Evolutionary conservation across 2,113 vertebrate genomes (phyloP).

Genomic region (Entelurus aequoreus): DNA sequence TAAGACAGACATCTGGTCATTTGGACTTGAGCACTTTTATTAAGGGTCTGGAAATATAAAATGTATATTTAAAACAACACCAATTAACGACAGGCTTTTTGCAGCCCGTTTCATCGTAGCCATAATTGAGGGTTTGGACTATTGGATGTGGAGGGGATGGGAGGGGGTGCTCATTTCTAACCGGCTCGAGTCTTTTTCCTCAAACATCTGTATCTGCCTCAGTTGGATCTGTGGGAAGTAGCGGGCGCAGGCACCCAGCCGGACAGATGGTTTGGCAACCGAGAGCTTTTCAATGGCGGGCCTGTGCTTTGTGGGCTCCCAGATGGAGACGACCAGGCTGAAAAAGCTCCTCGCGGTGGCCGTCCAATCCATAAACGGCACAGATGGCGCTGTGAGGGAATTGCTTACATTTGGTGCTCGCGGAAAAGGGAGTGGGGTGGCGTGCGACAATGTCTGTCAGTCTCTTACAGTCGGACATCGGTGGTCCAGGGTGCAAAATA

Average conservation of each 20-base stretch:
- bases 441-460: background rate
- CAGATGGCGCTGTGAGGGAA: constrained; percentile 10
- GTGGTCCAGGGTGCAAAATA: background rate
- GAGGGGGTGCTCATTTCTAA: background rate
- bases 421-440: too few relatives aligned
- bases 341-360: constrained; percentile 12
- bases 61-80: background rate
- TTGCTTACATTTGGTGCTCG: background rate
- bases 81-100: background rate
- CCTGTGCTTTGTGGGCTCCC: constrained; percentile 9
- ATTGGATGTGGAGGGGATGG: background rate
- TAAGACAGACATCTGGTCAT: background rate
- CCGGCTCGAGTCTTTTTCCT: constrained; percentile 12
- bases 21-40: background rate
- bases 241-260: background rate
- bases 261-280: constrained; percentile 42
- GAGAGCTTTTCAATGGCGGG: background rate
- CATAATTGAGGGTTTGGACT: background rate
- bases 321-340: constrained; percentile 23
- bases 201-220: constrained; percentile 32
- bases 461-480: background rate
- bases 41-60: background rate
- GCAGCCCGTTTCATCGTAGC: background rate
- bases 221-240: background rate
- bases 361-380: constrained; percentile 13